A percentile compares a stretch with the other conserved stretches of the same genome.
Conservation (phyloP, 2,797 vertebrate genomes). For the Gymnoscopelus microlampas region DNA sequence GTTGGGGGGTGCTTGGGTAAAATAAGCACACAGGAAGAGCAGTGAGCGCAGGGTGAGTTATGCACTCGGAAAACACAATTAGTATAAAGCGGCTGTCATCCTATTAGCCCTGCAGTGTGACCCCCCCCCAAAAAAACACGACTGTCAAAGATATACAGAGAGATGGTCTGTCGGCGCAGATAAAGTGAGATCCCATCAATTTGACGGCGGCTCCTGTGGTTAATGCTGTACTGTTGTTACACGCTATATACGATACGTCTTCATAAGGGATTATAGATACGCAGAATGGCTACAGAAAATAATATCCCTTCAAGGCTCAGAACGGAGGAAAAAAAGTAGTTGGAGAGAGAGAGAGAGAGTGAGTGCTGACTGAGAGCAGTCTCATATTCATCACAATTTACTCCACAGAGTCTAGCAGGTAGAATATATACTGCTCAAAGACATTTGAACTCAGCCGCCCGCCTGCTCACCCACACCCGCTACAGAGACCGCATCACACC, state of each 20-base stretch:
- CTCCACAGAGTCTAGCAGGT: background rate
- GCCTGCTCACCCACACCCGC: no score
- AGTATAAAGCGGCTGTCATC: conserved; percentile 57
- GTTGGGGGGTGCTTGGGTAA: background rate
- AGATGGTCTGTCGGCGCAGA: conserved; percentile 12
- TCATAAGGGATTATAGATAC: conserved; percentile 41
- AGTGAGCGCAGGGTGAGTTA: conserved; percentile 64
- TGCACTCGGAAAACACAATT: conserved; percentile 71
- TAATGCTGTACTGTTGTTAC: conserved; percentile 6
- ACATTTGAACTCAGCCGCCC: no score
- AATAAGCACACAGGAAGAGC: conserved; percentile 58
- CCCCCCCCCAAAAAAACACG: conserved; percentile 3
- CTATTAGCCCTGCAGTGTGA: conserved; percentile 36
- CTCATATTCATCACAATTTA: conserved; percentile 38
- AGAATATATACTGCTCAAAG: no score
- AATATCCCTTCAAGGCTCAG: conserved; percentile 25
- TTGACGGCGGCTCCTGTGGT: conserved; percentile 4
- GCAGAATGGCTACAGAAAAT: conserved; percentile 38
- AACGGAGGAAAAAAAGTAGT: background rate
- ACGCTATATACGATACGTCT: conserved; percentile 5
- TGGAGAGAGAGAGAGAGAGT: conserved; percentile 5
- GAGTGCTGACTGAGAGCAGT: background rate
- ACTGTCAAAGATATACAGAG: conserved; percentile 21
- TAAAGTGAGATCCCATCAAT: conserved; percentile 15
- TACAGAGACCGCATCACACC: no score